Percentiles rank a stretch among this genome's conserved stretches.
Evolutionary conservation across 2,888 invertebrate genomes (phyloP).

Genomic region (Linyphia triangularis): DNA sequence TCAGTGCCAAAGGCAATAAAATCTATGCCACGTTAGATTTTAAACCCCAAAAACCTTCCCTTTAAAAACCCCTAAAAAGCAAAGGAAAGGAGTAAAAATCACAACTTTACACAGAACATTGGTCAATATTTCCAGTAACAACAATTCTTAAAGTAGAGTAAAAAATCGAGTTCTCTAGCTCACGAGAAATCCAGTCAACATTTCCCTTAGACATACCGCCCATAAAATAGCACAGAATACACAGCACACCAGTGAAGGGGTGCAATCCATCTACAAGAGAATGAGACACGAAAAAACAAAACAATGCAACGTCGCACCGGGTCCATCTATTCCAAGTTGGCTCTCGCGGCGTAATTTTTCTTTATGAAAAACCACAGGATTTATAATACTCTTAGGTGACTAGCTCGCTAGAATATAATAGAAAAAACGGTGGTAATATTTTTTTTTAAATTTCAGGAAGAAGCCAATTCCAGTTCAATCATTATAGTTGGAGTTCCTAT

Average conservation of each 20-base stretch:
- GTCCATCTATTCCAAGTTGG: not conserved
- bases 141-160: not conserved
- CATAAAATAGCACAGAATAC: not conserved
- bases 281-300: too few species aligned
- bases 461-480: too few species aligned
- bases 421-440: too few species aligned
- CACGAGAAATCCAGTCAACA: not conserved
- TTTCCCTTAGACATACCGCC: not conserved
- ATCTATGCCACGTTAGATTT: slow-evolving; percentile 37
- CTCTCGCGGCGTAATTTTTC: too few species aligned
- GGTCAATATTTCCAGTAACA: not conserved
- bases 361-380: too few species aligned
- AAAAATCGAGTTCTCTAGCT: not conserved
- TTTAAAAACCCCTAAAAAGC: not conserved
- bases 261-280: too few species aligned
- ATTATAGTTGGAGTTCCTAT: too few species aligned
- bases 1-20: slow-evolving; percentile 54
- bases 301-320: not conserved
- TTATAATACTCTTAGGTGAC: too few species aligned
- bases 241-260: not conserved
- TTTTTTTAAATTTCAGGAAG: too few species aligned
- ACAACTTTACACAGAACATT: not conserved
- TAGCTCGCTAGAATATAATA: too few species aligned
- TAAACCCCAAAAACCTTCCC: too few species aligned
- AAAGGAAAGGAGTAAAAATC: not conserved